A percentile compares a stretch with the other conserved stretches of the same genome.
phyloP scores from a whole-genome alignment of 2,113 vertebrate genomes.

The Oncorhynchus mykiss region DNA sequence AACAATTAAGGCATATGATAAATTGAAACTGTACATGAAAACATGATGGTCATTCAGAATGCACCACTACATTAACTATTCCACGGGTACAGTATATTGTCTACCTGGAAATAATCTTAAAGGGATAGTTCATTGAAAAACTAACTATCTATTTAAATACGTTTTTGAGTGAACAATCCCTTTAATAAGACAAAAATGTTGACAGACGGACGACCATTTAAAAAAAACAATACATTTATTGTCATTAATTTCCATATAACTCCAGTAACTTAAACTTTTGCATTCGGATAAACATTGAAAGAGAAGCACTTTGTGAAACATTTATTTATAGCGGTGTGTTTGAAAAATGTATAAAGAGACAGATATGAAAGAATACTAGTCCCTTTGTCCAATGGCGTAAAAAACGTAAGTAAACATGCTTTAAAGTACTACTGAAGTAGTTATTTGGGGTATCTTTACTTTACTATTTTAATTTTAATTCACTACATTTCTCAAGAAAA shows the following conservation, averaged over 20 bases:
- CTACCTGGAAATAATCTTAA: too few relatives aligned
- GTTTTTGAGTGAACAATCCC: neutral
- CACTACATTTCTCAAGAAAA: too few relatives aligned
- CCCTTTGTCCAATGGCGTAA: neutral
- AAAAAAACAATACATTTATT: constrained; percentile 67
- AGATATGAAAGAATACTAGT: neutral
- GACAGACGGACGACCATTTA: neutral
- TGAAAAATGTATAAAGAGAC: neutral
- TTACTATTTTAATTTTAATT: too few relatives aligned
- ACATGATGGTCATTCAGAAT: too few relatives aligned
- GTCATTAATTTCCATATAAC: constrained; percentile 79
- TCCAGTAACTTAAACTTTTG: constrained; percentile 71
- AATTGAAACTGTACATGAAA: too few relatives aligned
- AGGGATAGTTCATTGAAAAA: too few relatives aligned
- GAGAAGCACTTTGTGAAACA: constrained; percentile 13
- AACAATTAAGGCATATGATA: too few relatives aligned
- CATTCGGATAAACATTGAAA: constrained; percentile 55
- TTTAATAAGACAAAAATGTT: constrained; percentile 3
- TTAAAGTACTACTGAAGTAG: too few relatives aligned
- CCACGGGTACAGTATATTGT: too few relatives aligned
- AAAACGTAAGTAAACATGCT: neutral
- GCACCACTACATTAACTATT: too few relatives aligned
- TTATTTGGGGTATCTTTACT: too few relatives aligned
- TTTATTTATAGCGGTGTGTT: constrained; percentile 19
- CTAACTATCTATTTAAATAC: too few relatives aligned